Conservation (phyloP, 53 echinoderm and acorn worm genomes). For the Echinarachnius parma region DNA sequence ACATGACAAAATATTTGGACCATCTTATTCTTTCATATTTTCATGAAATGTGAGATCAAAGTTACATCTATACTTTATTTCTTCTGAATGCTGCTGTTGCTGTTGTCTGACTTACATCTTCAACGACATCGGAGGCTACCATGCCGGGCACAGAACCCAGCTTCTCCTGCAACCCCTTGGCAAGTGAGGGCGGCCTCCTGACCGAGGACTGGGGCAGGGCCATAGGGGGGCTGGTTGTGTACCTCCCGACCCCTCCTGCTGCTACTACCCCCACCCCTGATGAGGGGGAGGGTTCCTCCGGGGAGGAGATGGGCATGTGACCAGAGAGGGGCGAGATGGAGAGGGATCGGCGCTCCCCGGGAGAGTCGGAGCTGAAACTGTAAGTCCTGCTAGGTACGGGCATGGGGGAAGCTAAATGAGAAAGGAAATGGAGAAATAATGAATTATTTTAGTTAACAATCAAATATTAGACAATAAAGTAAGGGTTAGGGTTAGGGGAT, state of each 20-base stretch:
- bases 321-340: slow-evolving; percentile 87
- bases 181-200: background rate
- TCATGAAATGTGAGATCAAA: too few relatives aligned
- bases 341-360: slow-evolving; percentile 66
- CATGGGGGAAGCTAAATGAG: slow-evolving; percentile 91
- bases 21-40: too few relatives aligned
- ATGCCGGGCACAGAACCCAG: slow-evolving; percentile 53
- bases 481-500: too few relatives aligned
- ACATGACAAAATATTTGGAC: too few relatives aligned
- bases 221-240: slow-evolving; percentile 10
- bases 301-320: slow-evolving; percentile 92
- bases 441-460: too few relatives aligned
- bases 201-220: background rate
- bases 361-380: slow-evolving; percentile 84
- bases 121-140: slow-evolving; percentile 58
- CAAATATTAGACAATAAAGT: too few relatives aligned
- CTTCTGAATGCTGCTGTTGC: too few relatives aligned
- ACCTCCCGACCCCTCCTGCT: too few relatives aligned
- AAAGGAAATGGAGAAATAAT: too few relatives aligned
- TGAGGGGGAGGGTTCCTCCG: slow-evolving; percentile 72
- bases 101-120: slow-evolving; percentile 54
- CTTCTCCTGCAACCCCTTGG: slow-evolving; percentile 29
- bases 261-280: background rate
- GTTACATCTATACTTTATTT: too few relatives aligned
- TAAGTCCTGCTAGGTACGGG: slow-evolving; percentile 87